Conservation (phyloP, 2,113 vertebrate genomes). For the Eulacestoma nigropectus region DNA sequence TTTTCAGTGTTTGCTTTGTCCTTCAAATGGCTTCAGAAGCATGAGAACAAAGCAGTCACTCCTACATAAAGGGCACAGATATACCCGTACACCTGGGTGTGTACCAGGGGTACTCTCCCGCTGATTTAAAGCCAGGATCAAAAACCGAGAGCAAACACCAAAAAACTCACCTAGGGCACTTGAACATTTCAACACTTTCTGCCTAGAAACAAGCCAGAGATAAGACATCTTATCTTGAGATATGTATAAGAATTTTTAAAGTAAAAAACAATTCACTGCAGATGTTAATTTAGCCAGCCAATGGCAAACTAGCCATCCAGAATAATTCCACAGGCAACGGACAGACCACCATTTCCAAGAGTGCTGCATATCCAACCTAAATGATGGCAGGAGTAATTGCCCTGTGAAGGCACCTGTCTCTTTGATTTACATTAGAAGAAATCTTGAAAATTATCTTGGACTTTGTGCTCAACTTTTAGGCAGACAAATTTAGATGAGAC, state of each 20-base stretch:
- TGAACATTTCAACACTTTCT: neutral
- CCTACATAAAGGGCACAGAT: neutral
- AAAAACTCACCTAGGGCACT: neutral
- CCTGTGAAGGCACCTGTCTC: neutral
- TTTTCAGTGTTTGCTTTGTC: neutral
- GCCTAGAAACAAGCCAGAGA: neutral
- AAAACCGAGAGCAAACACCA: neutral
- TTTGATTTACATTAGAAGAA: neutral
- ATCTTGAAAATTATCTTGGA: neutral
- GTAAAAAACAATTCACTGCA: neutral
- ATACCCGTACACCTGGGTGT: neutral
- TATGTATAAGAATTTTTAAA: neutral
- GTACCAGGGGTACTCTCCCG: neutral
- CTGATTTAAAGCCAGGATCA: neutral
- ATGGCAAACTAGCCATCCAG: neutral
- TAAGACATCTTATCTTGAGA: neutral
- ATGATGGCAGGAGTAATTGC: neutral
- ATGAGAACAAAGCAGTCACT: neutral
- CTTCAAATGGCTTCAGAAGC: neutral
- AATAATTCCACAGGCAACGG: neutral
- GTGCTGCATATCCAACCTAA: neutral
- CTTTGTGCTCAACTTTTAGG: neutral
- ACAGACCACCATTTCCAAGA: neutral
- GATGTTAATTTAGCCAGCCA: neutral
- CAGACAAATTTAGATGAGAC: neutral